Percentiles rank a stretch among this genome's conserved stretches.
phyloP scores from a whole-genome alignment of 53 echinoderm and acorn worm species.

The Holothuria scabra region DNA sequence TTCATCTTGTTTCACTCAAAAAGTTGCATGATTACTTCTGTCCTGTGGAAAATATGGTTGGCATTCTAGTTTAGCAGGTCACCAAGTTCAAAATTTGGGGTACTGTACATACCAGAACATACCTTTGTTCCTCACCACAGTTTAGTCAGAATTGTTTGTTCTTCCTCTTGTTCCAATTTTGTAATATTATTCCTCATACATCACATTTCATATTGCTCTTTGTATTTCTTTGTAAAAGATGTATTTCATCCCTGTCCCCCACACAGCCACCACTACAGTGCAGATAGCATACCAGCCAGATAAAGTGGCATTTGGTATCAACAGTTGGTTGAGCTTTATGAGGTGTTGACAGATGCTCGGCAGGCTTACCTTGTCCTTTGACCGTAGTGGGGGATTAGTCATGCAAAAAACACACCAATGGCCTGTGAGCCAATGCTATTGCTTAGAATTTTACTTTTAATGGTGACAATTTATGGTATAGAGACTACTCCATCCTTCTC shows the following conservation, averaged over 20 bases:
- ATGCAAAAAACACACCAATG: constrained; percentile 1
- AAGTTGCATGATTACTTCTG: no score
- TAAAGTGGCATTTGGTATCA: constrained; percentile 34
- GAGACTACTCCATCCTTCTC: no score
- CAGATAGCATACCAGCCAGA: constrained; percentile 32
- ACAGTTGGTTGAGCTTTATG: constrained; percentile 45
- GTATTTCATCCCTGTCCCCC: constrained; percentile 8
- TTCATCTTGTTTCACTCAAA: no score
- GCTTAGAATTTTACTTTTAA: neutral
- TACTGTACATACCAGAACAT: no score
- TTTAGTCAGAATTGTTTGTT: constrained; percentile 13
- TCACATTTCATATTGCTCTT: neutral
- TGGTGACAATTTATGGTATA: no score
- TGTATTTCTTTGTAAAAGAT: neutral
- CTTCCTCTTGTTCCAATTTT: neutral
- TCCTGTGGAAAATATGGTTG: no score
- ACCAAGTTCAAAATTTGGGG: no score
- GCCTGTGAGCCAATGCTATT: constrained; percentile 10
- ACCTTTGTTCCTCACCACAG: neutral
- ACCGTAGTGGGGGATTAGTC: constrained; percentile 37
- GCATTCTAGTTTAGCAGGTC: no score
- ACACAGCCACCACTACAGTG: neutral
- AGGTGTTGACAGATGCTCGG: constrained; percentile 33
- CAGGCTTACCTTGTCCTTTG: constrained; percentile 36
- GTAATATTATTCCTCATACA: constrained; percentile 7